Conservation (phyloP, 2,797 vertebrate species). For the Myiotriccus ornatus region DNA sequence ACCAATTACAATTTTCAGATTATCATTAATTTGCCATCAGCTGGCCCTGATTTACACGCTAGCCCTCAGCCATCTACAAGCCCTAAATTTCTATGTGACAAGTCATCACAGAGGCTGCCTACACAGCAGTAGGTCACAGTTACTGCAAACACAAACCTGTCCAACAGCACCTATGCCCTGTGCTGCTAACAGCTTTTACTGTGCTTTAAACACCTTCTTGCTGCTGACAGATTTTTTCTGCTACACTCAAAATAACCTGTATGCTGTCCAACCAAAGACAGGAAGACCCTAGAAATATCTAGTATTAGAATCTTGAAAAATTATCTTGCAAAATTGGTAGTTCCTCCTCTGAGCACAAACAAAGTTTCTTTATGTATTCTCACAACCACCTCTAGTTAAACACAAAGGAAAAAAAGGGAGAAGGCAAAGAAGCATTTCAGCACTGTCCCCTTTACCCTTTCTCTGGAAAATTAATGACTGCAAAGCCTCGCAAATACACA, state of each 20-base stretch:
- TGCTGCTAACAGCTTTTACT: background rate
- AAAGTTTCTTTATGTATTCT: background rate
- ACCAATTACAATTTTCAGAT: slow-evolving; percentile 3
- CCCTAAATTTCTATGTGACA: background rate
- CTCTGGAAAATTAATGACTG: background rate
- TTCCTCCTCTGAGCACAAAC: background rate
- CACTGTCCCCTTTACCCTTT: background rate
- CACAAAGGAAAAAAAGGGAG: background rate
- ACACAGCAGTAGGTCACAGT: background rate
- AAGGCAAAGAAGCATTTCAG: background rate
- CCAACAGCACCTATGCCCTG: background rate
- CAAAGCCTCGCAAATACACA: background rate
- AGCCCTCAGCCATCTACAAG: background rate
- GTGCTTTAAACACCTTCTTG: background rate
- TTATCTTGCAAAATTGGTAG: background rate
- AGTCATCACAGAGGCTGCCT: background rate
- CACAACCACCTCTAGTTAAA: background rate
- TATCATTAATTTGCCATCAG: background rate
- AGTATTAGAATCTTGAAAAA: background rate
- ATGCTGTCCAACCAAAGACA: background rate
- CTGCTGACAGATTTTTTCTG: background rate
- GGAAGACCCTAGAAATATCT: background rate
- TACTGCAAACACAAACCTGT: background rate
- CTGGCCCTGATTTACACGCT: background rate
- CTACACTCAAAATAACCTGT: background rate